Evolutionary conservation across 2,797 vertebrate species (phyloP), one percentile per base, ranked within the genome.

Genomic region (Labroides dimidiatus): DNA sequence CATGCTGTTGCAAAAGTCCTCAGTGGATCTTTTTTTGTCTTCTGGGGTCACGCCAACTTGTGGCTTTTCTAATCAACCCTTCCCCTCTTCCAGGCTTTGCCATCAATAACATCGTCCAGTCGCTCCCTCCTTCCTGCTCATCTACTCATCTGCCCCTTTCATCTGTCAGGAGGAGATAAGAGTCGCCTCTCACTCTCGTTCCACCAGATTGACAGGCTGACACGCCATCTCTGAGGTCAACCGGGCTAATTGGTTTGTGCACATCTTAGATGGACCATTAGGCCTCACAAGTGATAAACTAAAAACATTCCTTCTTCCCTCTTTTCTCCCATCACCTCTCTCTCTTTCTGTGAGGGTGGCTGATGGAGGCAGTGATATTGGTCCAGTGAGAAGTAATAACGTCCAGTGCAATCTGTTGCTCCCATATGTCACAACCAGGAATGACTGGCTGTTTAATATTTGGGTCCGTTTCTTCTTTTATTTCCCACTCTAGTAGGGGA

Each of bases 241-340:
- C 56, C 15, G 30, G 88, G 88, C 85, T 94, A 94, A 93, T 92
- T 93, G 90, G 81, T 90, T 91, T 91, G 86, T 81, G 79, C 86
- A 75, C 79, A 57, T 86, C 77, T 79, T 77, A 72, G 84, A 88
- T 72, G 78, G 77, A 81, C 81, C 82, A 89, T 92, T 91, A 92
- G 84, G 71, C 72, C 48, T 56, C 58, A 77, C 75, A 49, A 75
- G 78, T 77, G 59, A 61, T 52, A 75, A 77, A 72, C 58, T 81
- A 43, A 82, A 84, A 80, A 65, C 53, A 72, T 72, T 48, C 37
- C 33, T 44, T 24, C 21, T 17, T 36, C 37, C 47, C 44, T 36
- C 20, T 42, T 33, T 19, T 36, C 24, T 36, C 42, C 44, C 24
- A 44, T 37, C 49, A 20, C 53, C 69, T 13, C 24, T 15, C 42